Evolutionary conservation across 2,113 vertebrate species (phyloP), one percentile per base, ranked within the genome.

Genomic region (Callipepla squamata): DNA sequence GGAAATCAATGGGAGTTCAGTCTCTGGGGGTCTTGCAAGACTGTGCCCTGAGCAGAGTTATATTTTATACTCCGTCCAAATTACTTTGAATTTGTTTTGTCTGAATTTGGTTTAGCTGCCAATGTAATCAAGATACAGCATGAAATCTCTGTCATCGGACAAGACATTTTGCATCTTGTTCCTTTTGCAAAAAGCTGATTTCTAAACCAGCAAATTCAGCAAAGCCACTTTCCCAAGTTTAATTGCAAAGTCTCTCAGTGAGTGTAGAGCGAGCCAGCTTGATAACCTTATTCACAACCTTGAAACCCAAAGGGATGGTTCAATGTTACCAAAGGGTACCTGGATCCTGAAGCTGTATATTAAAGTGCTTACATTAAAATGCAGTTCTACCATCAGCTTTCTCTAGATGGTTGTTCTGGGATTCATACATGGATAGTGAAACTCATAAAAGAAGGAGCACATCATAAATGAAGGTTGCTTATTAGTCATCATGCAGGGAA

Each of bases 1-100:
- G 79, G 94, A 96, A 96, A 96, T 96, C 94, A 95, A 95, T 91
- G 85, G 85, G 87, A 95, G 87, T 65, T 94, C 68, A 32, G 87
- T 87, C 94, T 94, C 82, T 0, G 0, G 79, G 51, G 91, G 47
- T 94, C 87, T 90, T 80, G 50, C 79, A 88, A 67, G 86, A 21
- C 58, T 92, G 70, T 92, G 67, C n/a, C 93, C 76, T 90, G 87
- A 87, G 68, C 68, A 94, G 82, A 91, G n/a, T 51, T 80, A 34
- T 78, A 85, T 87, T 94, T 93, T 85, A 59, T 91, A 92, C 82
- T 89, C 50, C 48, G 67, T 92, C 79, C 87, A 91, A 87, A 95
- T 95, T 57, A 94, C 76, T 70, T 44, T 89, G 91, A 80, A 83
- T 93, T 87, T 77, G 57, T 80, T 94, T 94, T 91, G 72, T 87